Evolutionary conservation across 2,797 vertebrate genomes (phyloP).

Genomic region (Helarctos malayanus): DNA sequence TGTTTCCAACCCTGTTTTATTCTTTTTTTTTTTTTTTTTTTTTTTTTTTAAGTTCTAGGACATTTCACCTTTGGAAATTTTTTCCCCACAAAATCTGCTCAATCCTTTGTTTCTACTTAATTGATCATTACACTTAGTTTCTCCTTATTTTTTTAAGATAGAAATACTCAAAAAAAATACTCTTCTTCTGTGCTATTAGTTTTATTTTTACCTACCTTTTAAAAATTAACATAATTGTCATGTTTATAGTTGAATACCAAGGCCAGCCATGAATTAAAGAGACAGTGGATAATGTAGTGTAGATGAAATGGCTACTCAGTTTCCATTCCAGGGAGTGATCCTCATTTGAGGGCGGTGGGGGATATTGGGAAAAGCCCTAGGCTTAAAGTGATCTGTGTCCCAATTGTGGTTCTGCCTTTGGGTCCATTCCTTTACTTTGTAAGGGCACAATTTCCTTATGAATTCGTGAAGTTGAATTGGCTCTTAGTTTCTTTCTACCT

Average conservation of each 20-base stretch:
- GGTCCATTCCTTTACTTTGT: neutral
- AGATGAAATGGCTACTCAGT: neutral
- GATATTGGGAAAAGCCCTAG: neutral
- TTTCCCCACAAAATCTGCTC: neutral
- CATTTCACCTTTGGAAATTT: neutral
- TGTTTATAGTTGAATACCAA: neutral
- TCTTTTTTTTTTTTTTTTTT: neutral
- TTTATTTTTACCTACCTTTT: slow-evolving; percentile 42
- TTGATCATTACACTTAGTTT: neutral
- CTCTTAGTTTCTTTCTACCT: neutral
- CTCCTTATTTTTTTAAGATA: neutral
- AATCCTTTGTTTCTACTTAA: slow-evolving; percentile 24
- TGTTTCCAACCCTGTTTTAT: neutral
- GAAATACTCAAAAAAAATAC: neutral
- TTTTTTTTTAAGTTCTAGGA: neutral
- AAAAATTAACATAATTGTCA: neutral
- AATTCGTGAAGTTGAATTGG: neutral
- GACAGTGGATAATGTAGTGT: neutral
- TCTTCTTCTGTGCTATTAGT: neutral
- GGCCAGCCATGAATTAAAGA: neutral
- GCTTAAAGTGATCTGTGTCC: neutral
- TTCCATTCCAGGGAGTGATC: neutral
- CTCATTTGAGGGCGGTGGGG: neutral
- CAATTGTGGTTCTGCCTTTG: neutral
- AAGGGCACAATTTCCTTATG: neutral